Evolutionary conservation across 2,888 invertebrate genomes (phyloP).

Genomic region (Agrochola litura): DNA sequence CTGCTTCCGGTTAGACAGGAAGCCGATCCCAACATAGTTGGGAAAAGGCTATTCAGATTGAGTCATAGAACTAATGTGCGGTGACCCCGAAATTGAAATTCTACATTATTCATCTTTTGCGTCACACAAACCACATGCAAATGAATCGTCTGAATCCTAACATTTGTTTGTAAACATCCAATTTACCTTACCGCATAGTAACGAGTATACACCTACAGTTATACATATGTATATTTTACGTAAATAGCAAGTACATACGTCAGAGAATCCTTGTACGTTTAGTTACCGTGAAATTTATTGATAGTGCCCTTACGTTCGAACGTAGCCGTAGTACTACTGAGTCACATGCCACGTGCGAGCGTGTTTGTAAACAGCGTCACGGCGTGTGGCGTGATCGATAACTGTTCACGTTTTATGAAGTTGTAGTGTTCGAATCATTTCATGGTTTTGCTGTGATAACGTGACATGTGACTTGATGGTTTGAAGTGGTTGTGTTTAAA

Average conservation of each 20-base stretch:
- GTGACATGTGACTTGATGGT: neutral
- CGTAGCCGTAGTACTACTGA: conserved; percentile 41
- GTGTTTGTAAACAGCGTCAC: conserved; percentile 42
- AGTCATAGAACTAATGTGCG: neutral
- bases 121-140: conserved; percentile 13
- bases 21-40: too few species aligned
- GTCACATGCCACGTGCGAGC: conserved; percentile 43
- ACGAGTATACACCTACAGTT: neutral
- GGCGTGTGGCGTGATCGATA: conserved; percentile 36
- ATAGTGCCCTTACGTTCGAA: conserved; percentile 37
- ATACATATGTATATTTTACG: neutral
- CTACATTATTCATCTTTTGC: conserved; percentile 6
- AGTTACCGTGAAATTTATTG: conserved; percentile 39
- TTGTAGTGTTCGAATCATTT: neutral
- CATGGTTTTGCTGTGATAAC: conserved; percentile 22
- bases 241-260: conserved; percentile 25
- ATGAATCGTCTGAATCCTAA: conserved; percentile 3
- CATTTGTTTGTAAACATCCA: conserved; percentile 46
- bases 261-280: conserved; percentile 33
- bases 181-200: conserved; percentile 15
- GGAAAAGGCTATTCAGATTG: too few species aligned
- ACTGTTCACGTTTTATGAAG: conserved; percentile 30
- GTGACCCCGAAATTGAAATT: neutral
- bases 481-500: neutral
- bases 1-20: too few species aligned